phyloP scores from a whole-genome alignment of 2,888 invertebrate species.

The Drosophila percnosoma region DNA sequence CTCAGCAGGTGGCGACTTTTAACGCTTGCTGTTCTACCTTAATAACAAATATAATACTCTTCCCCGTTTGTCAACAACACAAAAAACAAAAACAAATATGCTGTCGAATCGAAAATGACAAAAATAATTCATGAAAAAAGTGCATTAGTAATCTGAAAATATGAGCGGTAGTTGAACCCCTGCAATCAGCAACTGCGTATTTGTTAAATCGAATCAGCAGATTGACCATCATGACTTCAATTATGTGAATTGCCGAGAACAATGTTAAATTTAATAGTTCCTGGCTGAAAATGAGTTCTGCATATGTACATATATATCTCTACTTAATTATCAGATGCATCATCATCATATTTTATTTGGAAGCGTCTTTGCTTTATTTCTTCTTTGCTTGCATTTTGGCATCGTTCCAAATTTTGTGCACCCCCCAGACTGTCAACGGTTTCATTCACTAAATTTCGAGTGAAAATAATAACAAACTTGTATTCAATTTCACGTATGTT shows the following conservation, averaged over 20 bases:
- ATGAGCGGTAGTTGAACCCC: slow-evolving; percentile 46
- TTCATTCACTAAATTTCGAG: slow-evolving; percentile 64
- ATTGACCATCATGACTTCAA: not conserved
- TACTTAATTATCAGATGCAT: not conserved
- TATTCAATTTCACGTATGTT: slow-evolving; percentile 32
- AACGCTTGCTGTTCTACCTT: slow-evolving; percentile 42
- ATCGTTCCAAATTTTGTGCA: not conserved
- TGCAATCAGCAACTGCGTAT: slow-evolving; percentile 22
- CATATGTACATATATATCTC: not conserved
- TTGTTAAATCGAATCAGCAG: not conserved
- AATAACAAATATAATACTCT: slow-evolving; percentile 30
- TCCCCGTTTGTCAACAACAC: slow-evolving; percentile 42
- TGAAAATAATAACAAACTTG: slow-evolving; percentile 46
- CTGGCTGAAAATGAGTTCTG: not conserved
- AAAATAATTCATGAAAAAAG: slow-evolving; percentile 35
- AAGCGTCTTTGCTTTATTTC: not conserved
- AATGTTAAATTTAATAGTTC: not conserved
- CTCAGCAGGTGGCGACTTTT: slow-evolving; percentile 56
- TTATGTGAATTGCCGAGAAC: not conserved
- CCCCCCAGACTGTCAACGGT: slow-evolving; percentile 31
- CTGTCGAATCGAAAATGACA: slow-evolving; percentile 18
- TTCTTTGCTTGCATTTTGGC: slow-evolving; percentile 7
- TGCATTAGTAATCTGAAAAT: slow-evolving; percentile 22
- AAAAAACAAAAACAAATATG: slow-evolving; percentile 6
- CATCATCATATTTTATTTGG: not conserved